phyloP scores from a whole-genome alignment of 2,113 vertebrate species.

The Bambusicola thoracicus region DNA sequence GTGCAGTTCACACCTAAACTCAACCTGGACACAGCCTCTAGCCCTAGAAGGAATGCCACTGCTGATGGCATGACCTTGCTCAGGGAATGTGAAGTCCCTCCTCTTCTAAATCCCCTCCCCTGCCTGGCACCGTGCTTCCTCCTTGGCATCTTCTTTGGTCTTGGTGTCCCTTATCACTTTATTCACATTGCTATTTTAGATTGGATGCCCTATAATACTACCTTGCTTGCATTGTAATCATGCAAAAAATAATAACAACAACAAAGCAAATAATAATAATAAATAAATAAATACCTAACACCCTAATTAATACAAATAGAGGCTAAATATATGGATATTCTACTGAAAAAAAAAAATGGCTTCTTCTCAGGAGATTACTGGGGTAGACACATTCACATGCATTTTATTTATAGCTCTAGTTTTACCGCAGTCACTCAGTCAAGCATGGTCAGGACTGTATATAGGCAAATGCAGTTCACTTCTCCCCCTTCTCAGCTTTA shows the following conservation, averaged over 20 bases:
- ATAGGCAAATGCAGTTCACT: conserved; percentile 22
- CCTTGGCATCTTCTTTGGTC: background rate
- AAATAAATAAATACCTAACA: rapidly evolving
- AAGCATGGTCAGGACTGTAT: background rate
- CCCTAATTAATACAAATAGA: background rate
- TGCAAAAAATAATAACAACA: background rate
- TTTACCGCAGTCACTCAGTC: conserved; percentile 50
- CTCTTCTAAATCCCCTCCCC: background rate
- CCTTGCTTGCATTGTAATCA: background rate
- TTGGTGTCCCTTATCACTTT: background rate
- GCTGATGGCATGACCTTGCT: background rate
- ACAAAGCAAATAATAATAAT: background rate
- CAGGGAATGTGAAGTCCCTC: background rate
- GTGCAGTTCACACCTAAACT: background rate
- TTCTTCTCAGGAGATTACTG: background rate
- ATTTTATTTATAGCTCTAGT: conserved; percentile 59
- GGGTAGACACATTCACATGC: background rate
- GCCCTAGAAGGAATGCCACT: background rate
- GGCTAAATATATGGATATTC: background rate
- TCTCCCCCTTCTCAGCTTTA: conserved; percentile 12
- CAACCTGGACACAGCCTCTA: background rate
- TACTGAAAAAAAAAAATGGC: background rate
- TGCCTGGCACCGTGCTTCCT: rapidly evolving
- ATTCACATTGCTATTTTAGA: background rate
- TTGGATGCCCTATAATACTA: background rate